Evolutionary conservation across 2,797 vertebrate species (phyloP), one percentile per base, ranked within the genome.

Genomic region (Sebastes wilsoni): DNA sequence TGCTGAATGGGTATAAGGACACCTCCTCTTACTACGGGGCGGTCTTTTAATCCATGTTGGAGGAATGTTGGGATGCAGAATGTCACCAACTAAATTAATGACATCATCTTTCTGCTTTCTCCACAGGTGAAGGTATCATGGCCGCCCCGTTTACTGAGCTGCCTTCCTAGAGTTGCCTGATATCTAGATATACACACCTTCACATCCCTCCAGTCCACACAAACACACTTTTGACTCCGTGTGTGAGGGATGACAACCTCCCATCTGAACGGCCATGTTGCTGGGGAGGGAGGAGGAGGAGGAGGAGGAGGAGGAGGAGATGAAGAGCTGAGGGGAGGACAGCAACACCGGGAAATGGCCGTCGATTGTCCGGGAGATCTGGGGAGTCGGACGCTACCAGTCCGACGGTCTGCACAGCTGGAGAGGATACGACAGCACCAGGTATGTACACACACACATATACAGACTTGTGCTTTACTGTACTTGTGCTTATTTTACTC

Each of bases 371-470:
- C 99, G 0, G 96, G 96, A 74, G 99, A 99, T 23, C 89, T 99
- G 90, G 98, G 98, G 54, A 95, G 96, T 83, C 96, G 98, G 83
- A 97, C 97, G 72, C 95, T 98, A 93, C 97, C 98, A 1, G 54
- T 97, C 27, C 94, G 98, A 3, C 93, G 98, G 16, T 99, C 98
- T 0, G 96, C 97, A 52, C 98, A 99, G 23, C 95, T 99, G 72
- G 98, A 99, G 90, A 94, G 97, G 14, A 99, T 99, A 89, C 96
- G 98, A 8, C 98, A 99, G 77, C 98, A 99, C 7, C 98, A 99
- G 91, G 94, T 93, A 77, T 2, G 28, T 8, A 18, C 16, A 10
- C 52, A 16, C 70, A 49, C 9, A 16, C 70, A 38, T 8, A 23
- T n/a, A 20, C 52, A 55, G 25, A 25, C 42, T 22, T 14, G 13